These are phyloP conservation scores for Acanthiza pusilla DNA, from an alignment of 2,797 vertebrate species.

Conservation along the genomic window DNA sequence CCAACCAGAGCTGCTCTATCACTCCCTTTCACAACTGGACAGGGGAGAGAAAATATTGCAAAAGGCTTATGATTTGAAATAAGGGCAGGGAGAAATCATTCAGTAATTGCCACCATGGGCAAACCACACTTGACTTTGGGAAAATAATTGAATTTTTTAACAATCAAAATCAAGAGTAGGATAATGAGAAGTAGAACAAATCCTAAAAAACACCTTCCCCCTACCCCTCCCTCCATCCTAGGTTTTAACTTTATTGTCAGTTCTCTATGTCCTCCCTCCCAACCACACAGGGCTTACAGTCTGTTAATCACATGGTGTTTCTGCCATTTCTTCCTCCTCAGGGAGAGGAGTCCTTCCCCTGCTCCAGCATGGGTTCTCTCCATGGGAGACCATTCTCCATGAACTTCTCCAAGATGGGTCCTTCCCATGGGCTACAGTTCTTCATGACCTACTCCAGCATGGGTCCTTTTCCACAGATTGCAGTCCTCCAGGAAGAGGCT, in stretches of 20 bases:
- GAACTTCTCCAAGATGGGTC: background rate
- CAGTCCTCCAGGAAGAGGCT: background rate
- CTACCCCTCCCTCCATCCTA: background rate
- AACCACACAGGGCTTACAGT: background rate
- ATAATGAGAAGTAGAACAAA: background rate
- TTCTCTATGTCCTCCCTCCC: background rate
- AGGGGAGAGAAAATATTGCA: background rate
- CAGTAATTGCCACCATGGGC: background rate
- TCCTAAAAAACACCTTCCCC: background rate
- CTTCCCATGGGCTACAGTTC: background rate
- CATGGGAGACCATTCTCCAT: background rate
- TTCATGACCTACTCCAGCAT: accelerated
- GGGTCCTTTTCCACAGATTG: background rate
- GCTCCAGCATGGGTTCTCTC: background rate
- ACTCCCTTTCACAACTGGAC: background rate
- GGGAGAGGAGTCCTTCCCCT: background rate
- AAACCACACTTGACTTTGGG: background rate
- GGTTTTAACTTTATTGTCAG: background rate
- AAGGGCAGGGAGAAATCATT: background rate
- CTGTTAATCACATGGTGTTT: background rate
- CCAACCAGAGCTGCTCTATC: background rate
- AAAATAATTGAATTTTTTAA: background rate
- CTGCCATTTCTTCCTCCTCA: background rate
- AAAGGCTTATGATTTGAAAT: background rate
- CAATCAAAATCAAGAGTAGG: background rate